Percentiles rank a stretch among this genome's conserved stretches.
These are phyloP conservation scores for Drosophila formosana DNA, from an alignment of 2,888 invertebrate species.

Conservation along the genomic window DNA sequence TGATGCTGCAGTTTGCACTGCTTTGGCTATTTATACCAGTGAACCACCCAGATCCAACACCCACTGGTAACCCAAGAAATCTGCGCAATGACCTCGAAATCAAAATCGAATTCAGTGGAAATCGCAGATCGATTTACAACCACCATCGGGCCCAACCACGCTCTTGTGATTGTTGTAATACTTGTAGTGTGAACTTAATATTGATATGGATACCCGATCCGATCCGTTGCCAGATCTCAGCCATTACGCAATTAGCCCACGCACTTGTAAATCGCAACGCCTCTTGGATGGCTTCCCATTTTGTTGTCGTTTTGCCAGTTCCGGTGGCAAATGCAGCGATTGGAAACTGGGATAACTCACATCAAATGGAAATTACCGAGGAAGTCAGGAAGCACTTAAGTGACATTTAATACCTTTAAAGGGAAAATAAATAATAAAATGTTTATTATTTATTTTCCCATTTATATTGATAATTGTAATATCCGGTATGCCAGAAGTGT, in stretches of 20 bases:
- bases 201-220: constrained; percentile 50
- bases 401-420: neutral
- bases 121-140: constrained; percentile 52
- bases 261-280: constrained; percentile 47
- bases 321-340: constrained; percentile 23
- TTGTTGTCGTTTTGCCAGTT: constrained; percentile 22
- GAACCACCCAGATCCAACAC: neutral
- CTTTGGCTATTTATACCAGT: constrained; percentile 62
- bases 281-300: constrained; percentile 42
- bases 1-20: constrained; percentile 49
- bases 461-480: neutral
- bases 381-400: neutral
- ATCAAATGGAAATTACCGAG: neutral
- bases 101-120: constrained; percentile 7
- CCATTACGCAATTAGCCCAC: constrained; percentile 54
- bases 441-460: neutral
- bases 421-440: neutral
- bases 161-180: constrained; percentile 59
- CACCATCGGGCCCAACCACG: constrained; percentile 13
- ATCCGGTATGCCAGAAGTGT: neutral
- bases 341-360: constrained; percentile 1
- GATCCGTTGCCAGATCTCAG: neutral
- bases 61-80: constrained; percentile 57
- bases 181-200: constrained; percentile 70
- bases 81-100: constrained; percentile 75